Conservation (phyloP, 2,888 invertebrate species). For the Iphiclides podalirius region DNA sequence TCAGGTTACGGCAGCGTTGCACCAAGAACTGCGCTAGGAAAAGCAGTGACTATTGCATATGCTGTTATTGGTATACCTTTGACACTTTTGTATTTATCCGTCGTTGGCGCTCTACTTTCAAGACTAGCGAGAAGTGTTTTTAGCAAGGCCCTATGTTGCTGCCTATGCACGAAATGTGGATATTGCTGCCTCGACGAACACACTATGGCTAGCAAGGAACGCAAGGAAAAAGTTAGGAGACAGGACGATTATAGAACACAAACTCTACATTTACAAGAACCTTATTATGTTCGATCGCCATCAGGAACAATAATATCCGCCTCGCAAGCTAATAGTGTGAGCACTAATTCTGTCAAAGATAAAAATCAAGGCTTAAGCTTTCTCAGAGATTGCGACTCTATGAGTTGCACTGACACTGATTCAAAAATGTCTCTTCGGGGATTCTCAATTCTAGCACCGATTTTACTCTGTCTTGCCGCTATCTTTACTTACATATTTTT, state of each 20-base stretch:
- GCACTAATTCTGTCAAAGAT: conserved; percentile 67
- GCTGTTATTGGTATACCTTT: conserved; percentile 93
- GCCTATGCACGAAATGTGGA: conserved; percentile 92
- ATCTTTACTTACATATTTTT: conserved; percentile 95
- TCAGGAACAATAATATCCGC: conserved; percentile 77
- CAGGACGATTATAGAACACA: conserved; percentile 83
- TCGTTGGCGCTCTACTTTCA: conserved; percentile 91
- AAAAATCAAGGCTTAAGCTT: conserved; percentile 66
- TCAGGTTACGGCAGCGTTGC: conserved; percentile 96
- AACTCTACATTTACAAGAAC: conserved; percentile 83
- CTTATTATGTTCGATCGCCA: conserved; percentile 83
- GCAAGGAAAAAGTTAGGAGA: conserved; percentile 87
- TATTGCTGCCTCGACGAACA: conserved; percentile 93
- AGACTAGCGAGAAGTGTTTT: conserved; percentile 90
- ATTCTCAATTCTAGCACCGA: conserved; percentile 91
- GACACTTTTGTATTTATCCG: conserved; percentile 92
- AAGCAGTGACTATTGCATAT: conserved; percentile 94
- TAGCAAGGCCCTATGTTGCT: conserved; percentile 90
- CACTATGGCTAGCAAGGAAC: conserved; percentile 89
- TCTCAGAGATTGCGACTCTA: conserved; percentile 73
- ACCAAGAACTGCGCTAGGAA: conserved; percentile 93
- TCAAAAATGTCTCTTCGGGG: conserved; percentile 85
- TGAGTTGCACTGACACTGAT: conserved; percentile 84
- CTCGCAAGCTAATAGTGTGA: conserved; percentile 69
- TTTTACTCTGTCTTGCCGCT: conserved; percentile 91